Evolutionary conservation across 2,797 vertebrate genomes (phyloP), one percentile per base, ranked within the genome.

Genomic region (Crenuchus spilurus): DNA sequence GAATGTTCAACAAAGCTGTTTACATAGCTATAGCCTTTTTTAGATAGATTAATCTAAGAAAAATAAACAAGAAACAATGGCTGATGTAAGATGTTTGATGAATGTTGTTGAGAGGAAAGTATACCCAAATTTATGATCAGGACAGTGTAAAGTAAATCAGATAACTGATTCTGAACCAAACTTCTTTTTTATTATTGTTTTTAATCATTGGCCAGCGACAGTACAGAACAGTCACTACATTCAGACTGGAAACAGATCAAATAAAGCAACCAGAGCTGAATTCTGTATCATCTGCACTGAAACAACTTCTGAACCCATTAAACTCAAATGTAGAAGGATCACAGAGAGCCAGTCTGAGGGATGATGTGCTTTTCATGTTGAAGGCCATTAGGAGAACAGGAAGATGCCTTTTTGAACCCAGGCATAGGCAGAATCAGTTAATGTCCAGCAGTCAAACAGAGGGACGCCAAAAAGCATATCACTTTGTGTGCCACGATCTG

Each of bases 321-420:
- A 2, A 28, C 51, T 70, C 11, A n/a, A 44, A 51, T 41, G n/a
- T 41, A 33, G 5, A 67, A 57, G 33, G 16, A 30, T 60, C 7
- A 33, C 26, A n/a, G n/a, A n/a, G n/a, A n/a, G n/a, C n/a, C n/a
- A 31, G 10, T 60, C 46, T 55, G 49, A 48, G 30, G 72, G 26
- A 28, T 33, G 63, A 55, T 68, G 65, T 61, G 44, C 55, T 30
- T 51, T 46, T 71, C 60, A 44, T 66, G 52, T 66, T 66, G 30
- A 71, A 79, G 72, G 49, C 54, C 46, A 41, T 79, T 70, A 72
- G 18, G 10, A 46, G 35, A 70, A 48, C 31, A 6, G 9, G 3
- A 11, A 7, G 37, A 48, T 28, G 22, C 39, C 39, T 28, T 39
- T 30, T 63, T 44, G 35, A 39, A 30, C 13, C 52, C 52, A 57